Evolutionary conservation across 1,140 invertebrate species (phyloP), one percentile per base, ranked within the genome.

Genomic region (Aporrectodea caliginosa): DNA sequence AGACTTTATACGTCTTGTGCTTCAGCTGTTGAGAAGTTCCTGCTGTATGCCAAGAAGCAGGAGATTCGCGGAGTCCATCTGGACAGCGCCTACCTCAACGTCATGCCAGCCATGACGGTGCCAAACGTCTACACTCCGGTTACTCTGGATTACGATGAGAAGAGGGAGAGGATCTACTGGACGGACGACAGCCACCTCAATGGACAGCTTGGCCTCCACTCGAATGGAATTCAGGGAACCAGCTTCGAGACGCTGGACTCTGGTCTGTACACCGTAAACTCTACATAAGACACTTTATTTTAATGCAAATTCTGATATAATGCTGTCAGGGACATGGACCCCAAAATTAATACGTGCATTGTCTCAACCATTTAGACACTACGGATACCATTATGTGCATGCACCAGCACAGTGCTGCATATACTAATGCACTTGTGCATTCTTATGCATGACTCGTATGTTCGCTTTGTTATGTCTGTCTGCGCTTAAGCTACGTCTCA

Each of bases 21-120:
- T 88, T 33, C 86, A 93, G 92, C 90, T 58, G 93, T 94, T 86
- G 93, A 94, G 84, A 91, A 91, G 34, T 88, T 95, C 43, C 86
- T 96, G 72, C 88, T 95, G 78, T 92, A 94, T 84, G 92, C 92
- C 16, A 90, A 92, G 80, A 87, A 90, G 30, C 92, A 92, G 84
- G 94, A 94, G 88, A 93, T 96, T 80, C 91, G 94, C 71, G 94
- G 94, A 16, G 92, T 96, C 43, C 93, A 95, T 86, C 86, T 95
- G 35, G 89, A 91, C 69, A 90, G 92, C 85, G 92, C 93, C 0
- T 91, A 92, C 85, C 93, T 92, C 86, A 92, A 93, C 84, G 92
- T 93, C 32, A 93, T 94, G 81, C 93, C 94, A 33, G 92, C 93
- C 0, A 92, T 94, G 68, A 91, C 91, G 69, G 87, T 92, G 0